These are phyloP conservation scores for Platysternon megacephalum DNA, from an alignment of 2,113 vertebrate species.

Conservation along the genomic window DNA sequence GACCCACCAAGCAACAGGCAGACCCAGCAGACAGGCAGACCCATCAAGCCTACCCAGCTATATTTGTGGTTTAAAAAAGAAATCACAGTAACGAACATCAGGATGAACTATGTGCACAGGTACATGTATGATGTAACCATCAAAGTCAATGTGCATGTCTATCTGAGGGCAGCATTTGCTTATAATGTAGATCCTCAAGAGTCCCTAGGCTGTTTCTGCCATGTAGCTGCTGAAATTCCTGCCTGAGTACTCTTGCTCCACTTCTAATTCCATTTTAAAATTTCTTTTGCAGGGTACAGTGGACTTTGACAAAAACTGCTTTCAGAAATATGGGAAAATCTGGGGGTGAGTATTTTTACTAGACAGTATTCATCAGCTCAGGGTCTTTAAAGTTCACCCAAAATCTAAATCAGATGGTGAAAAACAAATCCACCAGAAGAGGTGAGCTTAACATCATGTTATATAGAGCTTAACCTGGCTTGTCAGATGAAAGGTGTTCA, in stretches of 20 bases:
- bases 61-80: neutral
- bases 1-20: neutral
- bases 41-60: neutral
- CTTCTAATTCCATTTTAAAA: conserved; percentile 21
- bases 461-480: neutral
- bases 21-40: neutral
- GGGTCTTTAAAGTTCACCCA: neutral
- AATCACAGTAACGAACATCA: too few relatives aligned
- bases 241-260: neutral
- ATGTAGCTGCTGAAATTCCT: too few relatives aligned
- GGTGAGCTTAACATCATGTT: neutral
- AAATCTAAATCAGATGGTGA: neutral
- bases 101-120: too few relatives aligned
- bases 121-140: neutral
- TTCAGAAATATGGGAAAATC: conserved; percentile 77
- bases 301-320: conserved; percentile 74
- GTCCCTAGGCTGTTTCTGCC: too few relatives aligned
- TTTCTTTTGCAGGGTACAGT: conserved; percentile 64
- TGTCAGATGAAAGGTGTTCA: neutral
- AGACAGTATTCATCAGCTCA: neutral
- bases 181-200: neutral
- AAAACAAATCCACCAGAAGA: neutral
- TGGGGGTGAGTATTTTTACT: conserved; percentile 74
- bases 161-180: neutral
- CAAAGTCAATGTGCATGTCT: neutral